Conservation (phyloP, 2,797 vertebrate species). For the Gambusia yucatana region DNA sequence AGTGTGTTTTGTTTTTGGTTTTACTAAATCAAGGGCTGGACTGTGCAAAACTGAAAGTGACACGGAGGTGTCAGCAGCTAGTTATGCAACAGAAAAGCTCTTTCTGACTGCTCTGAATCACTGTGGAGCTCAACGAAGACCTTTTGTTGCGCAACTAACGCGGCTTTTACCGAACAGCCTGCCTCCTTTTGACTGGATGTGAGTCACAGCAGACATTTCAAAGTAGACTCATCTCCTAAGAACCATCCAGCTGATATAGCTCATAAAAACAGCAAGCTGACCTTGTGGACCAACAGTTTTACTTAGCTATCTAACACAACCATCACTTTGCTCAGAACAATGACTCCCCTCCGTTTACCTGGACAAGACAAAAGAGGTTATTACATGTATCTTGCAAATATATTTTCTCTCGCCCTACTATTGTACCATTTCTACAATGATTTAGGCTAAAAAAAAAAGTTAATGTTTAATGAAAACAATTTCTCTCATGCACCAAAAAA, state of each 20-base stretch:
- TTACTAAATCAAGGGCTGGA: constrained; percentile 33
- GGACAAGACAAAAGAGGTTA: neutral
- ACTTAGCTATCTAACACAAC: neutral
- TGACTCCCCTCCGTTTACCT: neutral
- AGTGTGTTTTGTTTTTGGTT: constrained; percentile 22
- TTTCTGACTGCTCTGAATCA: constrained; percentile 64
- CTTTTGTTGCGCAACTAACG: constrained; percentile 58
- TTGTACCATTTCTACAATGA: neutral
- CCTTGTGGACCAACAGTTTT: neutral
- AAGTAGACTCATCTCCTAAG: neutral
- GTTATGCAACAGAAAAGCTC: constrained; percentile 64
- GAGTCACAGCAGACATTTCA: constrained; percentile 36
- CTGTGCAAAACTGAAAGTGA: constrained; percentile 40
- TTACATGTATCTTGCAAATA: neutral
- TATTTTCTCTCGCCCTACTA: neutral
- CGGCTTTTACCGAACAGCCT: constrained; percentile 52
- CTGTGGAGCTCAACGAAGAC: constrained; percentile 58
- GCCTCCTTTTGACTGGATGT: constrained; percentile 50
- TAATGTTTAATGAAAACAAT: neutral
- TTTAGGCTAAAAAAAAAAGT: neutral
- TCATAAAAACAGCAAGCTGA: neutral
- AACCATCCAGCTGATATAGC: constrained; percentile 11
- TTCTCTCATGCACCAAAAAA: neutral
- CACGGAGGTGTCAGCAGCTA: constrained; percentile 51
- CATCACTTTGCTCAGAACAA: neutral